A percentile compares a stretch with the other conserved stretches of the same genome.
Conservation (phyloP, 2,888 invertebrate genomes). For the Rotaria sp. region DNA sequence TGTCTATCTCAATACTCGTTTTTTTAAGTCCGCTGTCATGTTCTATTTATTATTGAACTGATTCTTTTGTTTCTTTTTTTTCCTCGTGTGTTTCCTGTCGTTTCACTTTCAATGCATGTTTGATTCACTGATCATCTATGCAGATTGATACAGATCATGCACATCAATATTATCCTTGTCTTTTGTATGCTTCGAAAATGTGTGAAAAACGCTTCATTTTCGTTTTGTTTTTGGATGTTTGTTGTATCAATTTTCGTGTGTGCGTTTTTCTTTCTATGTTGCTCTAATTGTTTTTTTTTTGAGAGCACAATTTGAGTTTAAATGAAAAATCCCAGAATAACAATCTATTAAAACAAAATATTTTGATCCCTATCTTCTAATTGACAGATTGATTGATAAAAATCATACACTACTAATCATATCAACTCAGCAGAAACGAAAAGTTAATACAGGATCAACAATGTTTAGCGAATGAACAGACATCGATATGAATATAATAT, state of each 20-base stretch:
- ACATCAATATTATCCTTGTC: not conserved
- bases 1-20: not conserved
- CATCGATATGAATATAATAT: too few relatives aligned
- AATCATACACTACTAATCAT: too few relatives aligned
- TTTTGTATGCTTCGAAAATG: not conserved
- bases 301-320: constrained; percentile 8
- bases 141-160: not conserved
- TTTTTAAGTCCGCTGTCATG: not conserved
- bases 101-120: not conserved
- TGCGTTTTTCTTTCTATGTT: constrained; percentile 8
- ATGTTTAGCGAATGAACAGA: too few relatives aligned
- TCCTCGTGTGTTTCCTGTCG: not conserved
- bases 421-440: too few relatives aligned
- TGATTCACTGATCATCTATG: not conserved
- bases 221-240: not conserved
- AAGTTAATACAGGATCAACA: too few relatives aligned
- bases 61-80: not conserved
- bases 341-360: not conserved
- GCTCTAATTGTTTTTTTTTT: constrained; percentile 19
- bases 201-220: not conserved
- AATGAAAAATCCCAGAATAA: not conserved
- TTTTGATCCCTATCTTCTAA: too few relatives aligned
- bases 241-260: not conserved
- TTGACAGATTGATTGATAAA: too few relatives aligned
- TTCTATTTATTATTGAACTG: constrained; percentile 6